A percentile compares a stretch with the other conserved stretches of the same genome.
phyloP scores from a whole-genome alignment of 2,888 invertebrate species.

The Lasioglossum marginatum region DNA sequence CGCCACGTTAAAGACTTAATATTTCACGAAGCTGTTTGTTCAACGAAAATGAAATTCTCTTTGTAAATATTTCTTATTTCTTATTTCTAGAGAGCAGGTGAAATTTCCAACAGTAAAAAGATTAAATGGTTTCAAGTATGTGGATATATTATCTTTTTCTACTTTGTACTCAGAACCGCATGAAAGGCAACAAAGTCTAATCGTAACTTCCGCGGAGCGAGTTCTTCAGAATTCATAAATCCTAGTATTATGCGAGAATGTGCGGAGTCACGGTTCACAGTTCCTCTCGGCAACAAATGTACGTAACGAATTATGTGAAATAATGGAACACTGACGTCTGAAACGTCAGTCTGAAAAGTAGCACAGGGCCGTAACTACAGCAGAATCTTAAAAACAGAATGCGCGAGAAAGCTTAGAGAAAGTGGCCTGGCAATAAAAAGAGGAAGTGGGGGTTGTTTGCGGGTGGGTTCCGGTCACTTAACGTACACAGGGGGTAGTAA shows the following conservation, averaged over 20 bases:
- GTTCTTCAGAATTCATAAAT: background rate
- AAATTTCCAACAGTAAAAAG: background rate
- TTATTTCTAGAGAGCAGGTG: background rate
- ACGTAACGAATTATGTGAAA: background rate
- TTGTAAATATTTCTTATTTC: too few species aligned
- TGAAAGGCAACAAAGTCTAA: background rate
- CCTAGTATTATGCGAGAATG: background rate
- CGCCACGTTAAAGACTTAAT: background rate
- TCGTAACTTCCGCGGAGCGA: background rate
- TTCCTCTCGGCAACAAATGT: background rate
- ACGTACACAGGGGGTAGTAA: background rate
- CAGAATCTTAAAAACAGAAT: background rate
- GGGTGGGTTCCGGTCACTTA: background rate
- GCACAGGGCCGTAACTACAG: background rate
- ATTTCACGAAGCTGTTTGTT: background rate
- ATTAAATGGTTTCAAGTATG: background rate
- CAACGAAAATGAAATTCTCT: too few species aligned
- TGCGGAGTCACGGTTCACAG: background rate
- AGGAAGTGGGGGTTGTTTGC: background rate
- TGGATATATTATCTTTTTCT: background rate
- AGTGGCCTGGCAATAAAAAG: background rate
- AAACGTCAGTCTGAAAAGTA: background rate
- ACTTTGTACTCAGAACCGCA: background rate
- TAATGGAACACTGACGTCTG: background rate
- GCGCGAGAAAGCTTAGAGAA: background rate